Conservation (phyloP, 2,797 vertebrate species). For the Anabas testudineus region DNA sequence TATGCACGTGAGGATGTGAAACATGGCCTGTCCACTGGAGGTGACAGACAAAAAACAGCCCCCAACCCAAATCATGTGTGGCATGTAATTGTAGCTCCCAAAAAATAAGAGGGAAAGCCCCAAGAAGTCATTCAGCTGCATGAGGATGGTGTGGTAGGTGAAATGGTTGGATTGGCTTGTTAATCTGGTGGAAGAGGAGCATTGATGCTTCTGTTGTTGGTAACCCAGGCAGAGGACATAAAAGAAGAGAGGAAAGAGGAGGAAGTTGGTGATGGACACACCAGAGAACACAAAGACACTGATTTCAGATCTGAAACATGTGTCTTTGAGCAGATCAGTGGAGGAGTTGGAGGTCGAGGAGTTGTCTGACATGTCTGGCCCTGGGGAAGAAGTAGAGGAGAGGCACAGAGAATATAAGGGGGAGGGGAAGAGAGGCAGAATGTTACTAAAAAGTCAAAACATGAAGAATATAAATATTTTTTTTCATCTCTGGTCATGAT, state of each 20-base stretch:
- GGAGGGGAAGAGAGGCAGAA: no score
- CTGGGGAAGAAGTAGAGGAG: not conserved
- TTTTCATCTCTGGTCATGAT: no score
- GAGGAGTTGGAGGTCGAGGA: not conserved
- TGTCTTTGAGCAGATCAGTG: accelerated
- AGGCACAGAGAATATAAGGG: no score
- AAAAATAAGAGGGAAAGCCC: accelerated
- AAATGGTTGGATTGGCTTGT: conserved; percentile 6
- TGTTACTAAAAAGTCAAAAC: no score
- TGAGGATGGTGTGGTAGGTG: conserved; percentile 12
- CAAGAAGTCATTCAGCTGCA: not conserved
- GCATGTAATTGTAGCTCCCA: accelerated
- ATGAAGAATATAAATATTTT: no score
- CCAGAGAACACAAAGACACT: not conserved
- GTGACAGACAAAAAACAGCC: accelerated
- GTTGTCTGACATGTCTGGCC: conserved; percentile 4
- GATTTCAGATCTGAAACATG: not conserved
- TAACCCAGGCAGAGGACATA: conserved; percentile 8
- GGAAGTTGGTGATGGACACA: not conserved
- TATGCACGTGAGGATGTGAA: conserved; percentile 43
- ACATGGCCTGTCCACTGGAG: not conserved
- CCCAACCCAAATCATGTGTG: accelerated
- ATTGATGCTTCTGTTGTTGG: not conserved
- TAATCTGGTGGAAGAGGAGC: not conserved
- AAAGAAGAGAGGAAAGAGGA: conserved; percentile 31